These are phyloP conservation scores for Gonatopus flavifemur DNA, from an alignment of 1,140 invertebrate species.

Conservation along the genomic window DNA sequence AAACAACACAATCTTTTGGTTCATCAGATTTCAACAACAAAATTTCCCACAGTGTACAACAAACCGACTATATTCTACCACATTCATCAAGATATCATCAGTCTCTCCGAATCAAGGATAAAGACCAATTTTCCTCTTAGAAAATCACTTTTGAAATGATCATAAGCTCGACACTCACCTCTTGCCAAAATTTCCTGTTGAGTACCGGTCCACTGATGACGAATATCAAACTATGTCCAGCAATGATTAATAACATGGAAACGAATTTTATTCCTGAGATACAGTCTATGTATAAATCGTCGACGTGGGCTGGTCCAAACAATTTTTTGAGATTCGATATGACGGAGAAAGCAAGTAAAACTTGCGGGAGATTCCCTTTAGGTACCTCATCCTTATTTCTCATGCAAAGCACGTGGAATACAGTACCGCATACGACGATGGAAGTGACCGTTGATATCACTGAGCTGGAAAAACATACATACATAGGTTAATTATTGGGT, in stretches of 20 bases:
- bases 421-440: constrained; percentile 38
- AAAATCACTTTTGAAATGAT: not conserved
- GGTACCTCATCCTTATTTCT: constrained; percentile 23
- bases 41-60: too few relatives aligned
- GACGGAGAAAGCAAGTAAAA: constrained; percentile 63
- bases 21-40: too few relatives aligned
- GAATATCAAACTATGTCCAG: constrained; percentile 66
- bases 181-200: constrained; percentile 63
- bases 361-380: constrained; percentile 43
- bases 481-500: not conserved
- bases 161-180: constrained; percentile 55
- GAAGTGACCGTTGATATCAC: constrained; percentile 37
- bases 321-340: constrained; percentile 64
- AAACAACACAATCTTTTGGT: too few relatives aligned
- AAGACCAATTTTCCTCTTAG: not conserved
- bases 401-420: constrained; percentile 37
- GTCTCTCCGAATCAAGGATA: too few relatives aligned
- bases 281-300: constrained; percentile 64
- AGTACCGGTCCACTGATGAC: constrained; percentile 66
- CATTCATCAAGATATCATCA: too few relatives aligned
- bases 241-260: constrained; percentile 66
- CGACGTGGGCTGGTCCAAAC: constrained; percentile 51
- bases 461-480: constrained; percentile 25
- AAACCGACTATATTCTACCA: too few relatives aligned
- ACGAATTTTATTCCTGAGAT: constrained; percentile 68